A percentile compares a stretch with the other conserved stretches of the same genome.
Conservation (phyloP, 2,888 invertebrate species). For the Andrena haemorrhoa region DNA sequence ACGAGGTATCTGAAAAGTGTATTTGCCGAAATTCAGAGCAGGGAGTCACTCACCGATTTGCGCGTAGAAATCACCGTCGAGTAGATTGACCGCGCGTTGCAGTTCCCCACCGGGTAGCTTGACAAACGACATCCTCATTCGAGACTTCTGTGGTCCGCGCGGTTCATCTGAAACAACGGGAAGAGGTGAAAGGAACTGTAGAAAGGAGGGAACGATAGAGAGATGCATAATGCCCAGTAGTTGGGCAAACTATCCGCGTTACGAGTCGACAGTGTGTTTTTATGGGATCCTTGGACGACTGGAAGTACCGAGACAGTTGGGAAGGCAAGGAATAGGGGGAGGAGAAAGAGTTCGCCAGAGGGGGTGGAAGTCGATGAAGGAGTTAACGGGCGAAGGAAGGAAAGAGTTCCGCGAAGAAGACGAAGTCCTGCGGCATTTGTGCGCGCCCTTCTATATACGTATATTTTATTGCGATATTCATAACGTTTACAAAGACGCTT, state of each 20-base stretch:
- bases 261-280: constrained; percentile 65
- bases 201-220: constrained; percentile 65
- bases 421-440: constrained; percentile 65
- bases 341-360: constrained; percentile 9
- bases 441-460: constrained; percentile 44
- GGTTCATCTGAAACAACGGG: constrained; percentile 69
- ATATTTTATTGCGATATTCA: constrained; percentile 83
- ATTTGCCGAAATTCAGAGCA: background rate
- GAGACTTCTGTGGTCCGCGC: background rate
- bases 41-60: constrained; percentile 50
- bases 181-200: constrained; percentile 19
- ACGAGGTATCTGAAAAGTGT: background rate
- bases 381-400: constrained; percentile 44
- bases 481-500: constrained; percentile 81
- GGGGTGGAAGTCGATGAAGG: constrained; percentile 39
- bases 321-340: constrained; percentile 4
- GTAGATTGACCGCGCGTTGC: background rate
- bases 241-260: constrained; percentile 77
- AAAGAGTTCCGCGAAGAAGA: constrained; percentile 51
- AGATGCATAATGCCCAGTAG: constrained; percentile 73
- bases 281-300: constrained; percentile 58
- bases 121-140: background rate
- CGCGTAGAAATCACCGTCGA: background rate
- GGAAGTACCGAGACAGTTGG: constrained; percentile 8
- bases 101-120: background rate